Evolutionary conservation across 2,888 invertebrate genomes (phyloP).

Genomic region (Microdon myrmicae): DNA sequence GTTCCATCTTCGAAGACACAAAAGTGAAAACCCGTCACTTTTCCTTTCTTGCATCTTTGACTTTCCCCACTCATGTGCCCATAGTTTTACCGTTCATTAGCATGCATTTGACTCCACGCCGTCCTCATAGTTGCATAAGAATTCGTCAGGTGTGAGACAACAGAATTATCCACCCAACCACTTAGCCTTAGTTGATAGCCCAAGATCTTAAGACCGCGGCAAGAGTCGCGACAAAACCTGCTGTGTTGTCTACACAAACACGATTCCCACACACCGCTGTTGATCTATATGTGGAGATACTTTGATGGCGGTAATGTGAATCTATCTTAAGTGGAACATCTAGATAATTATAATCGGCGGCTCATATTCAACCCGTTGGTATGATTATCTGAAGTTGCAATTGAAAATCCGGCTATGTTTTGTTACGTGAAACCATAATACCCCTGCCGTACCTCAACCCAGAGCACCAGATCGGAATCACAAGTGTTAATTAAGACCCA

Average conservation of each 20-base stretch:
- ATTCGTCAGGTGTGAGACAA: not conserved
- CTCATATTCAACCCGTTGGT: conserved; percentile 33
- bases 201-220: conserved; percentile 10
- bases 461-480: conserved; percentile 21
- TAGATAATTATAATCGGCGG: conserved; percentile 27
- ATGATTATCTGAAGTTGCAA: conserved; percentile 31
- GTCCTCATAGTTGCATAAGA: conserved; percentile 33
- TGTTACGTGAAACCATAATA: conserved; percentile 32
- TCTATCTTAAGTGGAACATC: no score
- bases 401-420: conserved; percentile 22
- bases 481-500: conserved; percentile 34
- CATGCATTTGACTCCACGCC: conserved; percentile 40
- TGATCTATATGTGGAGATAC: no score
- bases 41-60: conserved; percentile 18
- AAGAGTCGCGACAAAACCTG: conserved; percentile 15
- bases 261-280: no score
- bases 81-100: conserved; percentile 38
- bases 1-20: conserved; percentile 34
- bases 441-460: conserved; percentile 5
- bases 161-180: conserved; percentile 27
- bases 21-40: conserved; percentile 48
- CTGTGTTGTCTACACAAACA: no score
- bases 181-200: conserved; percentile 21
- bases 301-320: no score
- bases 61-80: conserved; percentile 19